Percentiles rank a stretch among this genome's conserved stretches.
phyloP scores from a whole-genome alignment of 2,113 vertebrate genomes.

The Nematolebias whitei region DNA sequence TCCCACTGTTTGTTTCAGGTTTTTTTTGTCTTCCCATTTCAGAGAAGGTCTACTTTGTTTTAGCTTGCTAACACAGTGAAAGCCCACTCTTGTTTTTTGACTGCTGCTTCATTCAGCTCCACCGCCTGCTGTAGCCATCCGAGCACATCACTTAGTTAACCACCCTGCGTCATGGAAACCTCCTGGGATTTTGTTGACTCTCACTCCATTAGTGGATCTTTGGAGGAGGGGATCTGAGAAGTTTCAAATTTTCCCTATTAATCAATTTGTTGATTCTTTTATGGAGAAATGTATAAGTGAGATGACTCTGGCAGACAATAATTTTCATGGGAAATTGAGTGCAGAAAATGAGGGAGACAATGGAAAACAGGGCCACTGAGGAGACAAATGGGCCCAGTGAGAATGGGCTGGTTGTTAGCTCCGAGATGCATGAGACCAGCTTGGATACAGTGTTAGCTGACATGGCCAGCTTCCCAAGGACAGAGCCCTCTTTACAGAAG shows the following conservation, averaged over 20 bases:
- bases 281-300: background rate
- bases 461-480: conserved; percentile 74
- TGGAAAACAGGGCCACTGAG: conserved; percentile 34
- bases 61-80: conserved; percentile 20
- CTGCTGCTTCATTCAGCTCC: conserved; percentile 43
- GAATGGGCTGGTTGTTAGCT: conserved; percentile 67
- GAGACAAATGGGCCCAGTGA: conserved; percentile 50
- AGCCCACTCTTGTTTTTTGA: conserved; percentile 39
- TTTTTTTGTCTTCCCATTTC: conserved; percentile 3
- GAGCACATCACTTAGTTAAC: conserved; percentile 53
- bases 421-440: conserved; percentile 41
- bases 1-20: conserved; percentile 20
- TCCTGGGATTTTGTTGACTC: conserved; percentile 42
- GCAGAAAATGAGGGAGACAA: conserved; percentile 53
- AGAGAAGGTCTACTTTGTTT: conserved; percentile 25
- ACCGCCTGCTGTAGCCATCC: conserved; percentile 21
- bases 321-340: conserved; percentile 60
- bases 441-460: conserved; percentile 51
- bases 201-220: conserved; percentile 38
- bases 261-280: conserved; percentile 47
- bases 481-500: conserved; percentile 68
- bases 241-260: conserved; percentile 49
- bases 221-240: conserved; percentile 13
- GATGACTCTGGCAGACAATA: background rate
- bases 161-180: conserved; percentile 52